Base-by-base conservation (phyloP, 2,113 vertebrate species). In the Neotoma lepida region DNA sequence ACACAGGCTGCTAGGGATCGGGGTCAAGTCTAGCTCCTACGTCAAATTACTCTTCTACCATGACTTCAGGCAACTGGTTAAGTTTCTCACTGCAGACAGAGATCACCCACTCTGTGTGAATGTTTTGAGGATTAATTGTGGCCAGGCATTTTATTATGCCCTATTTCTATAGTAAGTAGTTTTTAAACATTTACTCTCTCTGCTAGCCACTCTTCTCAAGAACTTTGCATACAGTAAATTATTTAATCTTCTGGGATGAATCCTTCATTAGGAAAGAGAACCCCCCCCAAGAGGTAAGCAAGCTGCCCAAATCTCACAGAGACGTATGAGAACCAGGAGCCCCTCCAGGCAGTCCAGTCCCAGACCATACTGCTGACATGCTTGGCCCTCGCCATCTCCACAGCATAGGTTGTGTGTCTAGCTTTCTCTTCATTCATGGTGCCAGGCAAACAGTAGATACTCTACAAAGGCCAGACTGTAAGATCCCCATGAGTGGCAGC, bases 321-420 rank as follows among this genome's bases (percentile, higher is more conserved):
- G 71, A 76, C 70, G 44, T 0, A 41, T 2, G 14, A 46, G 51
- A 35, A 82, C 3, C 1, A 33, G 63, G 17, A 4, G 26, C 56
- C 30, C 39, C 2, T 28, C 49, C 46, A 30, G 46, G 68, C 30
- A 84, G 58, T 24, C n/a, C 30, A 14, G 30, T 6, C n/a, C 33
- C 28, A 14, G 26, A 12, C 46, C 14, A 9, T 6, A 6, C 28
- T 28, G 15, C 6, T 33, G 71, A 74, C 9, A 56, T 8, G 0
- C 14, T 14, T 35, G 35, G 0, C 17, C 44, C 26, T 14, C 1
- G 0, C 1, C 30, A 49, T 18, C 9, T 49, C 71, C 82, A 41
- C 18, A 46, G 18, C 4, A 15, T 30, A 17, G 22, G 58, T 3
- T 74, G 70, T 56, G 0, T 33, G 0, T 33, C 56, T 33, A 12